Evolutionary conservation across 2,797 vertebrate species (phyloP), one percentile per base, ranked within the genome.

Genomic region (Acanthurus leucopareius): DNA sequence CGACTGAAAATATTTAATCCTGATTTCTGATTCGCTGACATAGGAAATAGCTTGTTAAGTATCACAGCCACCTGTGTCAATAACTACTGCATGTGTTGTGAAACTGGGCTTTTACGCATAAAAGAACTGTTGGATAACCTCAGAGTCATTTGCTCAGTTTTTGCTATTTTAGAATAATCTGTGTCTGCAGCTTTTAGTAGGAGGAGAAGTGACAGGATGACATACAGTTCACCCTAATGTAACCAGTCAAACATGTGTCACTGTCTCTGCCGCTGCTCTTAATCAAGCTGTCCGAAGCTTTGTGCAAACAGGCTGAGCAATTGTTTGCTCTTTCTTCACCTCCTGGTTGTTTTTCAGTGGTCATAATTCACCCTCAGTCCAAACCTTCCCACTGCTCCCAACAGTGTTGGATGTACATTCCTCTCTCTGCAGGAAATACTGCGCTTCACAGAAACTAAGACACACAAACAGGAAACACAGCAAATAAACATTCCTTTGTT

Each of bases 391-490:
- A 7, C 32, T 61, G 15, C 32, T 49, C 35, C 32, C 28, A 20
- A 32, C 32, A 38, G 63, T 35, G 68, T 59, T 32, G 20, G 19
- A 67, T 62, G 16, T 61, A 74, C 62, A 72, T 73, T 73, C 52
- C 44, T 73, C 38, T 75, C 32, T 14, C 42, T 66, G 63, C 59
- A 51, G 65, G 68, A 84, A 80, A 67, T 54, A 52, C 52, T 58
- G n/a, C 1, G 52, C 47, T 61, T 78, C 56, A 66, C 45, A 74
- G 56, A 73, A 35, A 71, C 5, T 20, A 19, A 11, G 25, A 64
- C 25, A 45, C 20, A 38, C 57, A 74, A 63, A 58, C 54, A 65
- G 57, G 70, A 83, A 72, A 56, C 22, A 13, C 45, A 38, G 58
- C 17, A 68, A 42, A 48, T 63, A 53, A 20, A 15, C 13, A 47